These are phyloP conservation scores for Coryphaenoides rupestris DNA, from an alignment of 2,113 vertebrate genomes.

Conservation along the genomic window DNA sequence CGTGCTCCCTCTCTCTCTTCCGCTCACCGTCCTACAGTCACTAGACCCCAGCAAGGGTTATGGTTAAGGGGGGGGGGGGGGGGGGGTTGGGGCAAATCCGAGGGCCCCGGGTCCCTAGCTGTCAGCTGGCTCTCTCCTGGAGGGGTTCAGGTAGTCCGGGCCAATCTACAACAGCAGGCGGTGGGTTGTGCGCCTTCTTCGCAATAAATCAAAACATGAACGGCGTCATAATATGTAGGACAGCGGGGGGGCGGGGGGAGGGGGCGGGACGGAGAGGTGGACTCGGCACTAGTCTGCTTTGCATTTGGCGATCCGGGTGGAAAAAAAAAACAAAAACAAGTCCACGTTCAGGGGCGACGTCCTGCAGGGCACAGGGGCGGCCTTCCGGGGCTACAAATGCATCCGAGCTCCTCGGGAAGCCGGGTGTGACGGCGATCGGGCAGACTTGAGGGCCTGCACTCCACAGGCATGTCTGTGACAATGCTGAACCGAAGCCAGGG, in stretches of 20 bases:
- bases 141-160: conserved; percentile 17
- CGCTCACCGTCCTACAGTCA: conserved; percentile 27
- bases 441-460: too few relatives aligned
- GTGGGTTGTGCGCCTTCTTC: conserved; percentile 32
- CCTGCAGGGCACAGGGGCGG: neutral
- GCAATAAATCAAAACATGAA: conserved; percentile 57
- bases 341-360: conserved; percentile 3
- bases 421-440: neutral
- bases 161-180: conserved; percentile 24
- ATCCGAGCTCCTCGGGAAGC: neutral
- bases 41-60: too few relatives aligned
- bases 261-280: conserved; percentile 30
- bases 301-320: conserved; percentile 38
- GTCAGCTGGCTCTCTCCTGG: conserved; percentile 27
- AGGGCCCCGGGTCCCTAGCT: conserved; percentile 30
- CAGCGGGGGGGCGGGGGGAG: too few relatives aligned
- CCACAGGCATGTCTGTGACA: neutral
- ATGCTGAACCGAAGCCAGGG: neutral
- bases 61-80: too few relatives aligned
- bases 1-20: conserved; percentile 46
- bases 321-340: conserved; percentile 12
- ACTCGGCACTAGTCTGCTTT: conserved; percentile 16
- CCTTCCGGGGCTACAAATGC: neutral
- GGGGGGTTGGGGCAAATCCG: conserved; percentile 9
- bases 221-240: conserved; percentile 7